phyloP scores from a whole-genome alignment of 2,113 vertebrate genomes.

The Sceloporus undulatus region DNA sequence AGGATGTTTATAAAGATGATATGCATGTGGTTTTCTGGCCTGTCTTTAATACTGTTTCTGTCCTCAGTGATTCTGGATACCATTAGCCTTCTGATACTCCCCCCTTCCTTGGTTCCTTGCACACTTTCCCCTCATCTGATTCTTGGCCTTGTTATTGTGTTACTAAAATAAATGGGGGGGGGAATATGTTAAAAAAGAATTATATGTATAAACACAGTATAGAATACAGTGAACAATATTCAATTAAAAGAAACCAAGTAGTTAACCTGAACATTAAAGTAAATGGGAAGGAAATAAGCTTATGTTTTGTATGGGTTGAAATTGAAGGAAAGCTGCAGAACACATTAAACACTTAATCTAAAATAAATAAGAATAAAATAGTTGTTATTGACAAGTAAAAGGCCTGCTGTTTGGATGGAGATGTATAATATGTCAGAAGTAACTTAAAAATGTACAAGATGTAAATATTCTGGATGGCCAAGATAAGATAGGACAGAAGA shows the following conservation, averaged over 20 bases:
- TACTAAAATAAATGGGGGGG: neutral
- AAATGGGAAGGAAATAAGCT: neutral
- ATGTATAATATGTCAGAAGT: neutral
- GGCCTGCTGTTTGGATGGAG: neutral
- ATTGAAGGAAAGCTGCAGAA: neutral
- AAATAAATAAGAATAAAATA: neutral
- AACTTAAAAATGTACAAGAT: neutral
- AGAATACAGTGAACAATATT: neutral
- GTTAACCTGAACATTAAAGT: neutral
- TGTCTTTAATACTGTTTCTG: neutral
- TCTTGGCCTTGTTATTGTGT: neutral
- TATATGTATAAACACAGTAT: neutral
- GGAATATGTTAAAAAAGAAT: too few relatives aligned
- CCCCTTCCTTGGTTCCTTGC: neutral
- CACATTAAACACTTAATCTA: neutral
- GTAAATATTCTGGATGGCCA: neutral
- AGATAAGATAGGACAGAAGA: neutral
- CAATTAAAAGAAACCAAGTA: neutral
- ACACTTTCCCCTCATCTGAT: neutral
- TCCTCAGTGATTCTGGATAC: neutral
- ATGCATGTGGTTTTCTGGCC: too few relatives aligned
- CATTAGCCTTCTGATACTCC: neutral
- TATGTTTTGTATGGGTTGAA: neutral
- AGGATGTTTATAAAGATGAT: too few relatives aligned
- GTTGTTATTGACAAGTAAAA: neutral